A percentile compares a stretch with the other conserved stretches of the same genome.
These are phyloP conservation scores for Drosophila dunni DNA, from an alignment of 1,140 invertebrate genomes.

Conservation along the genomic window DNA sequence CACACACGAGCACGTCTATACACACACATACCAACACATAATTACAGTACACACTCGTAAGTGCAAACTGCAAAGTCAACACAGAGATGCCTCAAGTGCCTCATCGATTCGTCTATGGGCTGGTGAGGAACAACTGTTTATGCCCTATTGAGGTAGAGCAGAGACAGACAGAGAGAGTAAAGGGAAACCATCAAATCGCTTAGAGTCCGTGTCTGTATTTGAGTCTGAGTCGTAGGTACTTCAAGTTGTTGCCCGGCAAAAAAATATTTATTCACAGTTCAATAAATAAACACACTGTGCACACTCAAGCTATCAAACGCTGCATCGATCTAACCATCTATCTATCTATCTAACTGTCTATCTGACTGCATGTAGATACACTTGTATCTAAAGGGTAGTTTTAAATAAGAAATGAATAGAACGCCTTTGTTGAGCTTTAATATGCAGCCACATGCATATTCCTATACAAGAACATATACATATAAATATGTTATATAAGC, in stretches of 20 bases:
- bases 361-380: slow-evolving; percentile 1
- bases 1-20: slow-evolving; percentile 9
- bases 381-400: slow-evolving; percentile 46
- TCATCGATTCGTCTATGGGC: slow-evolving; percentile 56
- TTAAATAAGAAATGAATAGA: slow-evolving; percentile 80
- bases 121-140: not conserved
- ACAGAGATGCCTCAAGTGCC: slow-evolving; percentile 54
- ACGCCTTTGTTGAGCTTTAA: slow-evolving; percentile 67
- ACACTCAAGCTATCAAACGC: slow-evolving; percentile 16
- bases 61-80: slow-evolving; percentile 70
- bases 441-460: slow-evolving; percentile 32
- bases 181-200: slow-evolving; percentile 35
- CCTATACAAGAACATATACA: slow-evolving; percentile 13
- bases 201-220: slow-evolving; percentile 27
- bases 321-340: not conserved
- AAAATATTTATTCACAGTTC: slow-evolving; percentile 79
- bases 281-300: slow-evolving; percentile 71
- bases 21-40: slow-evolving; percentile 25
- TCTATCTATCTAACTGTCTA: not conserved
- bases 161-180: not conserved
- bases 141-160: not conserved
- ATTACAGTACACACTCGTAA: slow-evolving; percentile 51
- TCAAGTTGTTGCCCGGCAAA: slow-evolving; percentile 57
- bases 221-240: slow-evolving; percentile 45
- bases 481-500: slow-evolving; percentile 48